Conservation (phyloP, 1,140 invertebrate genomes). For the Drosophila mojavensis region DNA sequence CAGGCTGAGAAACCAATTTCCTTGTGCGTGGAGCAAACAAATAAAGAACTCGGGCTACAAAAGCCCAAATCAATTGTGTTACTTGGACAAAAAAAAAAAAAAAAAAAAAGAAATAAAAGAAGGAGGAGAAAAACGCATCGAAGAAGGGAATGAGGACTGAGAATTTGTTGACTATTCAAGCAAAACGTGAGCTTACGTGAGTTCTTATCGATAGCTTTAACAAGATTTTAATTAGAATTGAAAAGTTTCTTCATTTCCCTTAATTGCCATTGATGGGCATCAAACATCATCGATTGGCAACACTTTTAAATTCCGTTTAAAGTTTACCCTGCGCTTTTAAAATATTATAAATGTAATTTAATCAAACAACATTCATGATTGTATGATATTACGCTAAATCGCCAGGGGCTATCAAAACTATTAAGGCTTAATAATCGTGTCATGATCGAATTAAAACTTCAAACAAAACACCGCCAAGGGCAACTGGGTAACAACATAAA, state of each 20-base stretch:
- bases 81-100: not conserved
- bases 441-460: not conserved
- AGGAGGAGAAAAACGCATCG: not conserved
- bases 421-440: not conserved
- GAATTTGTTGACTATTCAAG: constrained; percentile 45
- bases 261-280: constrained; percentile 43
- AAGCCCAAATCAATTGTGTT: constrained; percentile 75
- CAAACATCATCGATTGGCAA: constrained; percentile 48
- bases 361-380: not conserved
- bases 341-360: not conserved
- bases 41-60: constrained; percentile 48
- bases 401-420: not conserved
- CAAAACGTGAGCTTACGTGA: constrained; percentile 51
- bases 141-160: constrained; percentile 11
- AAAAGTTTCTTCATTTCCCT: constrained; percentile 53
- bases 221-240: constrained; percentile 71
- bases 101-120: too few relatives aligned
- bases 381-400: not conserved
- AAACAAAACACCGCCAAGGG: constrained; percentile 37
- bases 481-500: not conserved
- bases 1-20: constrained; percentile 66
- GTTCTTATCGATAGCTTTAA: constrained; percentile 52
- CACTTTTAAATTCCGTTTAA: constrained; percentile 35
- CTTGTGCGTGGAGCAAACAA: constrained; percentile 48
- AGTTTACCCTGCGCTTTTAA: not conserved